Conservation (phyloP, 2,113 vertebrate species). For the Sarotherodon lohbergeri region DNA sequence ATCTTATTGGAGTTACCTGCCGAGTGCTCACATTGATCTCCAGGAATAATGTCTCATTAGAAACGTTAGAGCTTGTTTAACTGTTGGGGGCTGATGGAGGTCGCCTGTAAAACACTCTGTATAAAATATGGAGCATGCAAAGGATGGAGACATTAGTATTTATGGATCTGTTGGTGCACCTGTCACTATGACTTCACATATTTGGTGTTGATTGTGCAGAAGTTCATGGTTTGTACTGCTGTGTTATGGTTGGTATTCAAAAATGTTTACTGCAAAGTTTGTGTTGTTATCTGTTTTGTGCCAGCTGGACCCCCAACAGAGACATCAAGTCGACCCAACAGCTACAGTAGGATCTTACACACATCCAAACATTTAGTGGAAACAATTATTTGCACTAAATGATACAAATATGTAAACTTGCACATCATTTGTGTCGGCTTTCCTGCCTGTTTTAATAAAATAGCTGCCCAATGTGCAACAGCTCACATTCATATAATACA, state of each 20-base stretch:
- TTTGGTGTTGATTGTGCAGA: background rate
- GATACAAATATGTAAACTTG: background rate
- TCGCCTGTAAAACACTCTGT: background rate
- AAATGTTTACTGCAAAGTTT: background rate
- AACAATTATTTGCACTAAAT: background rate
- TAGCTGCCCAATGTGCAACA: background rate
- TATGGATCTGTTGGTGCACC: background rate
- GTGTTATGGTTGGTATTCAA: background rate
- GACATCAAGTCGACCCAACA: background rate
- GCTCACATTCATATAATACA: background rate
- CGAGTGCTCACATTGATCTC: background rate
- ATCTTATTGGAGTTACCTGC: rapidly evolving
- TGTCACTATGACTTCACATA: background rate
- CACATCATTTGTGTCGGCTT: background rate
- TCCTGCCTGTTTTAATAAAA: background rate
- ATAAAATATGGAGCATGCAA: background rate
- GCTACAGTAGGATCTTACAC: background rate
- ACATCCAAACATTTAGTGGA: background rate
- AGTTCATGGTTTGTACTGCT: background rate
- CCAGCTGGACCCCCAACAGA: background rate
- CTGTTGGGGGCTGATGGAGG: background rate
- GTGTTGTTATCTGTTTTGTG: background rate
- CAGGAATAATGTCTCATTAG: background rate
- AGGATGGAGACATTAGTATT: rapidly evolving
- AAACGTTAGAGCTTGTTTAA: background rate